Evolutionary conservation across 2,113 vertebrate species (phyloP).

Genomic region (Panthera uncia): DNA sequence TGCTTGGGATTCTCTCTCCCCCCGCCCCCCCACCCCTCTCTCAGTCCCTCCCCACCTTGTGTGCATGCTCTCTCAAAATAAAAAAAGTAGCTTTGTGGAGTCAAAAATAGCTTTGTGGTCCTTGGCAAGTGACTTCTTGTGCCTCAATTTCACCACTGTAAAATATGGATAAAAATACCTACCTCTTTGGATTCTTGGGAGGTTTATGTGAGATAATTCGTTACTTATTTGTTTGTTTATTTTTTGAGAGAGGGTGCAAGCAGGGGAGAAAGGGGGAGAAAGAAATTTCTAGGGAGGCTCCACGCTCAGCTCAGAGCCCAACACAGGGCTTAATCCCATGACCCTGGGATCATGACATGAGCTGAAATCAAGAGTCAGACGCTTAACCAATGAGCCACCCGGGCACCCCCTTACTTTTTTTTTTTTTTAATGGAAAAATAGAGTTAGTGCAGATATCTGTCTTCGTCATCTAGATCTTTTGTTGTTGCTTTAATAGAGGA

Average conservation of each 20-base stretch:
- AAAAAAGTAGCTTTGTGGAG: background rate
- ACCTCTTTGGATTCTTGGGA: background rate
- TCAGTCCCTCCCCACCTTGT: too few relatives aligned
- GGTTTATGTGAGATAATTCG: background rate
- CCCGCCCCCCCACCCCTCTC: too few relatives aligned
- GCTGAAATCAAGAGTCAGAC: background rate
- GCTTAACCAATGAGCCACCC: background rate
- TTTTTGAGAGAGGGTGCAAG: background rate
- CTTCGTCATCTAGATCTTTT: background rate
- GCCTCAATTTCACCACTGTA: background rate
- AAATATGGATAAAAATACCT: slow-evolving; percentile 24
- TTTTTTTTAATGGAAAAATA: background rate
- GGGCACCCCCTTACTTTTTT: background rate
- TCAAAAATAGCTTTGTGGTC: background rate
- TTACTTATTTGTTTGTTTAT: too few relatives aligned
- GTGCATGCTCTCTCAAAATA: too few relatives aligned
- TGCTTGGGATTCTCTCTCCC: too few relatives aligned
- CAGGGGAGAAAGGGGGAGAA: background rate
- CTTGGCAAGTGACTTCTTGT: background rate
- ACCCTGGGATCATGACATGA: background rate
- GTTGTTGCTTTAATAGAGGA: background rate
- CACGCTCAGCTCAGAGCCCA: background rate
- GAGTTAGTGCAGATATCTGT: background rate
- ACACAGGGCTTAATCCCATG: background rate
- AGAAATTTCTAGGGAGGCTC: background rate